Evolutionary conservation across 2,888 invertebrate species (phyloP), one percentile per base, ranked within the genome.

Genomic region (Blastobasis lacticolella): DNA sequence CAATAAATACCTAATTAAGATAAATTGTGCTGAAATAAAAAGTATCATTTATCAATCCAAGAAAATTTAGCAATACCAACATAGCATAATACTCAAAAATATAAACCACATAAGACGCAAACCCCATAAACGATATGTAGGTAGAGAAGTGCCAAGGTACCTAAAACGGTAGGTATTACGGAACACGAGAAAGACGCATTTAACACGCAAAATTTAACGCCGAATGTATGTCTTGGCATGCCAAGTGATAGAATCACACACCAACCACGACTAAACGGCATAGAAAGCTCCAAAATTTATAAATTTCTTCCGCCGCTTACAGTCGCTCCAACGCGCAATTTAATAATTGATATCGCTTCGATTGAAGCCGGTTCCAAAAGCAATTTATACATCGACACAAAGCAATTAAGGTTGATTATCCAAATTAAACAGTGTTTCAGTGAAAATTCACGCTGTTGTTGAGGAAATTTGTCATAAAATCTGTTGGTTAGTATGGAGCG

Each of bases 291-390:
- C 52, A 58, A 67, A 67, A 55, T 57, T 53, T 50, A 52, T 46
- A 61, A 59, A 64, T 71, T 67, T 66, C 61, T 67, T 62, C 78
- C 81, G 84, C 80, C 75, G 72, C 71, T 68, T 82, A 84, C 84
- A 85, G 63, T 66, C 57, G 57, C 63, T 67, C 73, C 61, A 75
- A 75, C 66, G 69, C 66, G 64, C 68, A 69, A 69, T 78, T 74
- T 73, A 72, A 75, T 72, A 72, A 75, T 74, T 73, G 57, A 71
- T 69, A 63, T 66, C 71, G 67, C 74, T 68, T 69, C 73, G 69
- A 71, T 73, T 69, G 23, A 62, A 63, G 64, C 61, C 62, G 53
- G 62, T 67, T 71, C 69, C 63, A 63, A 63, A 69, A 59, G 66
- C 63, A 61, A 68, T 69, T 71, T 65, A 49, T 65, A 60, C 55